Evolutionary conservation across 1,140 invertebrate genomes (phyloP).

Genomic region (Listronotus oregonensis): DNA sequence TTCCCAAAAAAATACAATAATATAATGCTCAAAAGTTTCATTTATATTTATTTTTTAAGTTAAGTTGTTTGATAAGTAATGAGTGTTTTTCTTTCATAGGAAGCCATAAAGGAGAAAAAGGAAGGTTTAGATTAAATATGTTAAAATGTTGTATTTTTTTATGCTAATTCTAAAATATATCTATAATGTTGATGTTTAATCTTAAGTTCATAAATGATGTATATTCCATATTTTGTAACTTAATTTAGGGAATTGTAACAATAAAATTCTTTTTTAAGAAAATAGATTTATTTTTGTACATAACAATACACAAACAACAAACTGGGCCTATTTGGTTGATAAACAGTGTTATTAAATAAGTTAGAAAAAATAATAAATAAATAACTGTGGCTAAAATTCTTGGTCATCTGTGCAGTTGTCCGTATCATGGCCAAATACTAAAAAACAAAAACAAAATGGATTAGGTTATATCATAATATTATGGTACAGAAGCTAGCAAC

Average conservation of each 20-base stretch:
- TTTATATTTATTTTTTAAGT: too few species aligned
- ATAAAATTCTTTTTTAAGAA: conserved; percentile 29
- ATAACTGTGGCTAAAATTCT: conserved; percentile 45
- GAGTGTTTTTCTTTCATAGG: conserved; percentile 63
- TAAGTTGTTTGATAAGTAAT: too few species aligned
- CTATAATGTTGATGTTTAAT: too few species aligned
- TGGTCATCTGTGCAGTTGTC: conserved; percentile 51
- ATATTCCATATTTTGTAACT: conserved; percentile 35
- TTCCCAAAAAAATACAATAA: too few species aligned
- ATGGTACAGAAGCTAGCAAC: too few species aligned
- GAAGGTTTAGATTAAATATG: conserved; percentile 75
- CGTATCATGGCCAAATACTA: conserved; percentile 52
- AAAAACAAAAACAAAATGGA: conserved; percentile 42
- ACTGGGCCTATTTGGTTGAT: conserved; percentile 11
- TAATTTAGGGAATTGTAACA: conserved; percentile 19
- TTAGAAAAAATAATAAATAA: conserved; percentile 45
- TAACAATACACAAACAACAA: conserved; percentile 25
- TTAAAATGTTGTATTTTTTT: conserved; percentile 50
- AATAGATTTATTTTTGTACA: conserved; percentile 28
- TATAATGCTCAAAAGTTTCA: too few species aligned
- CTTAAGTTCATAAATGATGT: conserved; percentile 6
- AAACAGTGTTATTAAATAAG: conserved; percentile 20
- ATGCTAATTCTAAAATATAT: too few species aligned
- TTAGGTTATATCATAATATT: neutral
- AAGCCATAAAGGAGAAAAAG: conserved; percentile 84